These are phyloP conservation scores for Triplophysa bombifrons DNA, from an alignment of 2,797 vertebrate genomes.

Conservation along the genomic window DNA sequence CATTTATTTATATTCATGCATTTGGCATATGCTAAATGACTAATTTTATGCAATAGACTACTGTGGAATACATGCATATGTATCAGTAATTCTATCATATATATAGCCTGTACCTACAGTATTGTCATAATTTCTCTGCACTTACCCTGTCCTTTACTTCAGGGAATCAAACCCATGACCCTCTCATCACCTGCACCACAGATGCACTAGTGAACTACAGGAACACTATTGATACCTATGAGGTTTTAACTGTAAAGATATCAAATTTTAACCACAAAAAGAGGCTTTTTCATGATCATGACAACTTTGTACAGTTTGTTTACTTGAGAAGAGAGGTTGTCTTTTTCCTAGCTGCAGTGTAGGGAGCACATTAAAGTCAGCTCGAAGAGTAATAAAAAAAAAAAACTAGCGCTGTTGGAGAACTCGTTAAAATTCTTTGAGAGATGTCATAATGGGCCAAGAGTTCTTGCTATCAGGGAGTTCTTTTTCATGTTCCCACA, in stretches of 20 bases:
- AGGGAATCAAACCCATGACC: neutral
- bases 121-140: too few species aligned
- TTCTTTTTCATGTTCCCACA: slow-evolving; percentile 62
- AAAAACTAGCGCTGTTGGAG: slow-evolving; percentile 45
- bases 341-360: slow-evolving; percentile 27
- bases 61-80: too few species aligned
- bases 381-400: slow-evolving; percentile 40
- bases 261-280: neutral
- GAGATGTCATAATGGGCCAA: slow-evolving; percentile 53
- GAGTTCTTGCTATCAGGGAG: slow-evolving; percentile 53
- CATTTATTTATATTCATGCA: too few species aligned
- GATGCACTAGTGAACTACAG: neutral
- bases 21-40: too few species aligned
- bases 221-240: neutral
- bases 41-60: too few species aligned
- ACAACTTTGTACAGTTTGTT: slow-evolving; percentile 30
- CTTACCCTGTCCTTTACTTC: too few species aligned
- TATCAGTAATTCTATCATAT: too few species aligned
- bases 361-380: slow-evolving; percentile 48
- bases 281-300: slow-evolving; percentile 1
- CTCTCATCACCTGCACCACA: neutral
- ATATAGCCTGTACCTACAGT: too few species aligned
- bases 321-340: slow-evolving; percentile 32
- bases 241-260: neutral
- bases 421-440: slow-evolving; percentile 58